These are phyloP conservation scores for Cygnus olor DNA, from an alignment of 2,797 vertebrate genomes.

Conservation along the genomic window DNA sequence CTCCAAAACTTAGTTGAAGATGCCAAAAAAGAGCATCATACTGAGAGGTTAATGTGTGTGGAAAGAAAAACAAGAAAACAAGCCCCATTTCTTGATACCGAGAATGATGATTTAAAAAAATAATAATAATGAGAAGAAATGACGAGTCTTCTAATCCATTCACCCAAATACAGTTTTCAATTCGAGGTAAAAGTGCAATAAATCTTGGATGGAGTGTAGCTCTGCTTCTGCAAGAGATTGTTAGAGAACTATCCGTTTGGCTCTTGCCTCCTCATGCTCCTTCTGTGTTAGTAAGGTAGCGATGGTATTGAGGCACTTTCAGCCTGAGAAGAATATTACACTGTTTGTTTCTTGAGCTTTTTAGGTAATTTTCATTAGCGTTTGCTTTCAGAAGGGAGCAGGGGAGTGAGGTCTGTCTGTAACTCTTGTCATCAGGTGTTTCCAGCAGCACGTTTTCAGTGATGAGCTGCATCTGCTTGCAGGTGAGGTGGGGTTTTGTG, in stretches of 20 bases:
- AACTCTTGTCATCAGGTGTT: background rate
- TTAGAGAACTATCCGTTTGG: background rate
- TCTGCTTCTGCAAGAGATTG: background rate
- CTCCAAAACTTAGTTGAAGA: background rate
- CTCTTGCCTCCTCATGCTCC: background rate
- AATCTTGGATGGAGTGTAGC: background rate
- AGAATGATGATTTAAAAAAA: background rate
- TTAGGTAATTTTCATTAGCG: background rate
- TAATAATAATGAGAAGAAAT: background rate
- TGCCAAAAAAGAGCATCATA: background rate
- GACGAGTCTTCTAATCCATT: background rate
- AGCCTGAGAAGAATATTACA: background rate
- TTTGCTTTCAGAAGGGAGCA: background rate
- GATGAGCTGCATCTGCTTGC: background rate
- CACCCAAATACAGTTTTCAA: background rate
- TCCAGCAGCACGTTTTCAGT: background rate
- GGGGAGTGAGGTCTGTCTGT: background rate
- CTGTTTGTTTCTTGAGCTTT: background rate
- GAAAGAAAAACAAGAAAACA: background rate
- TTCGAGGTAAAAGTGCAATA: background rate
- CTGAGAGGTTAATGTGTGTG: background rate
- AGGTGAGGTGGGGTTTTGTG: background rate
- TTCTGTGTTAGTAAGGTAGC: rapidly evolving
- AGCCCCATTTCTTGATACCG: background rate
- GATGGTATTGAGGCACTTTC: background rate